A percentile compares a stretch with the other conserved stretches of the same genome.
phyloP scores from a whole-genome alignment of 30 jellyfish, hydroid and myxozoan species.

The Cassiopea andromeda region DNA sequence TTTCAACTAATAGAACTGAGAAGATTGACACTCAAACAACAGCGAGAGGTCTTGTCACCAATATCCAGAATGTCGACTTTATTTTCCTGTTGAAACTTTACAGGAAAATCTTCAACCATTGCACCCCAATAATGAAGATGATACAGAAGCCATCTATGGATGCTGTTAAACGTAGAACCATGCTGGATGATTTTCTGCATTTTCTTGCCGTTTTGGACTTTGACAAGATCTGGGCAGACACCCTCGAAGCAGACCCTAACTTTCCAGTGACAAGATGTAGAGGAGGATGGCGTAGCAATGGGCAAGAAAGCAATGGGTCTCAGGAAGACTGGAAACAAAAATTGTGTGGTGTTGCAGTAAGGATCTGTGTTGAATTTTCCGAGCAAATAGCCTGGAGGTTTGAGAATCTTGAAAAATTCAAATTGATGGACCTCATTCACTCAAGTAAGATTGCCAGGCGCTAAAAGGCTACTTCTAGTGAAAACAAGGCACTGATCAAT shows the following conservation, averaged over 20 bases:
- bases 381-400: conserved; percentile 62
- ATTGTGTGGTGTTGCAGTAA: background rate
- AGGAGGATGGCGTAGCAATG: conserved; percentile 71
- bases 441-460: conserved; percentile 35
- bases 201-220: background rate
- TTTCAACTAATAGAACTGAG: conserved; percentile 4
- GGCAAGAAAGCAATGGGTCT: conserved; percentile 45
- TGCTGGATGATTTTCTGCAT: conserved; percentile 36
- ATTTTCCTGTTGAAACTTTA: conserved; percentile 22
- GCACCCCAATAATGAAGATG: conserved; percentile 43
- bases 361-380: conserved; percentile 14
- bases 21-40: conserved; percentile 22
- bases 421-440: conserved; percentile 58
- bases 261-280: conserved; percentile 51
- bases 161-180: conserved; percentile 13
- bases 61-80: conserved; percentile 27
- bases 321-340: conserved; percentile 36
- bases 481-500: conserved; percentile 39
- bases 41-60: conserved; percentile 24
- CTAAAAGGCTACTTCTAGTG: conserved; percentile 16
- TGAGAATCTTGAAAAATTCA: conserved; percentile 19
- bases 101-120: conserved; percentile 42
- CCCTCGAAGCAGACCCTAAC: conserved; percentile 45
- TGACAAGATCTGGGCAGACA: conserved; percentile 47
- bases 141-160: conserved; percentile 61